phyloP scores from a whole-genome alignment of 2,797 vertebrate genomes.

The Eulemur mongoz region DNA sequence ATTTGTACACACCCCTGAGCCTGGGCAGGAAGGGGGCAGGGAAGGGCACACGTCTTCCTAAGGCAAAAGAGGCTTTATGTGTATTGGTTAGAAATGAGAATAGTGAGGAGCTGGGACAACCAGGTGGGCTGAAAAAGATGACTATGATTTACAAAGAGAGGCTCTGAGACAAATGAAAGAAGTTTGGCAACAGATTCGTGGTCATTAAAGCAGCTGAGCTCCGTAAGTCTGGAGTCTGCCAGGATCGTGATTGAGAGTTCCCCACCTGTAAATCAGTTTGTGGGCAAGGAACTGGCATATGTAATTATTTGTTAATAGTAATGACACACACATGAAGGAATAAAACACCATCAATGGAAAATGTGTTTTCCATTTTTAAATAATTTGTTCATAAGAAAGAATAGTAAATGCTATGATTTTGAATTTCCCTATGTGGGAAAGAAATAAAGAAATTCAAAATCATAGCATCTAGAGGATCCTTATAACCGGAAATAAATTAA shows the following conservation, averaged over 20 bases:
- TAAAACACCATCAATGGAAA: neutral
- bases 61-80: neutral
- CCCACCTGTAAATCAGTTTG: neutral
- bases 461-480: neutral
- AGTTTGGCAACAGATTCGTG: neutral
- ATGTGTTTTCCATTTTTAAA: neutral
- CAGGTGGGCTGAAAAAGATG: neutral
- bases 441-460: neutral
- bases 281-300: neutral
- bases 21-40: neutral
- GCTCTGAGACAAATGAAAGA: constrained; percentile 25
- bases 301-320: constrained; percentile 34
- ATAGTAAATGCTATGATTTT: neutral
- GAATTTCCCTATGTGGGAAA: neutral
- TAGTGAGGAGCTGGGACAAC: neutral
- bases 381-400: neutral
- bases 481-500: neutral
- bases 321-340: neutral
- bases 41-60: neutral
- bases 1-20: neutral
- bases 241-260: neutral
- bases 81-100: neutral
- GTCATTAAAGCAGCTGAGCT: constrained; percentile 14
- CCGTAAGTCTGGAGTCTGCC: constrained; percentile 1
- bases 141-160: neutral